A percentile compares a stretch with the other conserved stretches of the same genome.
phyloP scores from a whole-genome alignment of 2,797 vertebrate species.

The Myotis daubentonii region DNA sequence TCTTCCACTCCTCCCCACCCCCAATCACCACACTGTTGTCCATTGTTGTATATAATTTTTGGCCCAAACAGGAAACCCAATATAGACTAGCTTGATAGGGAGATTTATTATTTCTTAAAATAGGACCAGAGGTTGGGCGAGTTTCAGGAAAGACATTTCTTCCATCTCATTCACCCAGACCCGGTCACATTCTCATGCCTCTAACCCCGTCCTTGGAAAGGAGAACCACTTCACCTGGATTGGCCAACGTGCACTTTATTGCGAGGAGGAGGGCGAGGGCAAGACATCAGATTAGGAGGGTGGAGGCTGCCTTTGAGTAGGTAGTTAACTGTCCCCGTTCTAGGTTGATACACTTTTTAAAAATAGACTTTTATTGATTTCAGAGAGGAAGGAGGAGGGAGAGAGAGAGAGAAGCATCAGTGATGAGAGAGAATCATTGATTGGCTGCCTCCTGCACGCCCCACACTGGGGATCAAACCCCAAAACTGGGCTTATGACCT shows the following conservation, averaged over 20 bases:
- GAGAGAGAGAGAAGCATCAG: too few species aligned
- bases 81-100: not conserved
- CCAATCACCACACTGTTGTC: too few species aligned
- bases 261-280: not conserved
- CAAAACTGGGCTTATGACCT: too few species aligned
- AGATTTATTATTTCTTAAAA: constrained; percentile 16
- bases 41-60: not conserved
- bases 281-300: not conserved
- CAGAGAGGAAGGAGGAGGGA: too few species aligned
- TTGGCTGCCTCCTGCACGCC: too few species aligned
- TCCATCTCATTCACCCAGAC: not conserved
- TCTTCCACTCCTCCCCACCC: too few species aligned
- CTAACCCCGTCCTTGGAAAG: not conserved
- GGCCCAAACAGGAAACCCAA: not conserved
- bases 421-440: too few species aligned
- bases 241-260: not conserved
- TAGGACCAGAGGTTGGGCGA: not conserved
- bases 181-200: not conserved
- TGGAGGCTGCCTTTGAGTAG: too few species aligned
- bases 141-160: not conserved
- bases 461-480: too few species aligned
- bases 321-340: too few species aligned
- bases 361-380: too few species aligned
- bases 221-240: not conserved
- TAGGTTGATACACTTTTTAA: not conserved